A percentile compares a stretch with the other conserved stretches of the same genome.
These are phyloP conservation scores for Chelmon rostratus DNA, from an alignment of 2,797 vertebrate genomes.

Conservation along the genomic window DNA sequence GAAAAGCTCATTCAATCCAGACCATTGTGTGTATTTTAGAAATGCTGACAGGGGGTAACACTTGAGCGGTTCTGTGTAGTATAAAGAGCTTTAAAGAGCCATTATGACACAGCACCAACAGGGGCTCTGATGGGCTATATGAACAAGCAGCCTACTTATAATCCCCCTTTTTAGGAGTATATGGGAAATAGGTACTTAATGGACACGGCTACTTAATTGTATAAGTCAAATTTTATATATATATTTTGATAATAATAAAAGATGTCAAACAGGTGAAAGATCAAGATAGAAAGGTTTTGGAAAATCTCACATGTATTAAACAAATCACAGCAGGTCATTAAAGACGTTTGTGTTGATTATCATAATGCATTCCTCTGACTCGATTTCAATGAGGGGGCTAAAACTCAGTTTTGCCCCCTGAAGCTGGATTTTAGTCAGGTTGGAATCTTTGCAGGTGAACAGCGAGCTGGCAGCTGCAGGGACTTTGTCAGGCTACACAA, in stretches of 20 bases:
- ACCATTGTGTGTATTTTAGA: slow-evolving; percentile 19
- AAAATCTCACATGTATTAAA: slow-evolving; percentile 9
- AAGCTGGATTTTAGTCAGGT: background rate
- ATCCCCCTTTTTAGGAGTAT: background rate
- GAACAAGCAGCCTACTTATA: slow-evolving; percentile 19
- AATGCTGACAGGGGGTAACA: slow-evolving; percentile 37
- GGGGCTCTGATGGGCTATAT: slow-evolving; percentile 1
- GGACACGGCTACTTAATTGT: slow-evolving; percentile 22
- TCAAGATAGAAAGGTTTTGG: slow-evolving; percentile 25
- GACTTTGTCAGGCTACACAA: background rate
- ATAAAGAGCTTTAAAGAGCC: slow-evolving; percentile 14
- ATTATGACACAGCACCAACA: slow-evolving; percentile 5
- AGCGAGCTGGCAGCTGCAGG: background rate
- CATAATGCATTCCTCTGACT: slow-evolving; percentile 1
- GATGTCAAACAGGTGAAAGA: slow-evolving; percentile 9
- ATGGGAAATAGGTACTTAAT: slow-evolving; percentile 36
- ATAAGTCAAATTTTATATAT: slow-evolving; percentile 19
- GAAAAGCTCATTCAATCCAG: background rate
- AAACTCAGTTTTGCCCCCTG: background rate
- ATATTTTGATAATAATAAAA: slow-evolving; percentile 24
- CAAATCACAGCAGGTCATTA: background rate
- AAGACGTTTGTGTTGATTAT: background rate
- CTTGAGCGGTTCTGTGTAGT: slow-evolving; percentile 24
- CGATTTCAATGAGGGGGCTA: background rate
- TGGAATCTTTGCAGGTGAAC: background rate